Evolutionary conservation across 2,797 vertebrate genomes (phyloP), one percentile per base, ranked within the genome.

Genomic region (Columba guinea): DNA sequence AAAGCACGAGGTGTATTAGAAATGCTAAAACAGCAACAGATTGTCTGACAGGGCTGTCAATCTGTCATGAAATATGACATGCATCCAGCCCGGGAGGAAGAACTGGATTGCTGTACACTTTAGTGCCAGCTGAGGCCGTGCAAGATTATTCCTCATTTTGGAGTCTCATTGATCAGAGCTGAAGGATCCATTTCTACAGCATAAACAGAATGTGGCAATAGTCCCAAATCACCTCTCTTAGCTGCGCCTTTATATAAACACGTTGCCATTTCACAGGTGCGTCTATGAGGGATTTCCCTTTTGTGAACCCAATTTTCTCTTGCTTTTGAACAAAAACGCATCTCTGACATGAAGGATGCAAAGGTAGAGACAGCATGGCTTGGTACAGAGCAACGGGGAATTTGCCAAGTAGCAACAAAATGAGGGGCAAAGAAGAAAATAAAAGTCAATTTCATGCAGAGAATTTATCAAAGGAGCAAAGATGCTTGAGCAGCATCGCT

Each of bases 401-500:
- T 71, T 92, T 55, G 28, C 65, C 8, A 11, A 70, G 51, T 9
- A 46, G 60, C 19, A 19, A 52, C n/a, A 71, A 71, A 78, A 84
- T 5, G 30, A 67, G 84, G 55, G 93, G 52, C 35, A 94, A 89
- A 69, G 46, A 76, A 53, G 77, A 82, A 93, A 96, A 92, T 58
- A 92, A 95, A 94, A 93, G 76, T 24, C 51, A 73, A 70, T 80
- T 84, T 70, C 84, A 89, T 44, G 56, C 48, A 56, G 56, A 70
- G 37, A 69, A 89, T 60, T 78, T 91, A 84, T 83, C 90, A 91
- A 79, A 92, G 63, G 28, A 70, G n/a, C 30, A 46, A 88, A 88
- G 82, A 77, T 18, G 7, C 56, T 85, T 7, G 4, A 90, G 76
- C 46, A 71, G 76, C 51, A n/a, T 65, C 44, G 2, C 67, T 35